Conservation (phyloP, 2,888 invertebrate species). For the Protonemura montana region DNA sequence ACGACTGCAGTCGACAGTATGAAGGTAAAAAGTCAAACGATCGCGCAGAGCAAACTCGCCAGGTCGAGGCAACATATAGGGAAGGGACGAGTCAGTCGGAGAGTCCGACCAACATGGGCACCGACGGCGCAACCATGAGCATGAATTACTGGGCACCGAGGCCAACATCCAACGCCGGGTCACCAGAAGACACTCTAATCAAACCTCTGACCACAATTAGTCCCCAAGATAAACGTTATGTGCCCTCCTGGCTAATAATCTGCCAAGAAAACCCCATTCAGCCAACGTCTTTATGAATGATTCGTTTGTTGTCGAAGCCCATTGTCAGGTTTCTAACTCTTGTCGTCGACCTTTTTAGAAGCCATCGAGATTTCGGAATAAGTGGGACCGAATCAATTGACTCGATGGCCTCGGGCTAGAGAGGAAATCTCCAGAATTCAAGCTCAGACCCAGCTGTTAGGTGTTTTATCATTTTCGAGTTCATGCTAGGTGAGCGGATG, state of each 20-base stretch:
- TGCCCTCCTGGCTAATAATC: neutral
- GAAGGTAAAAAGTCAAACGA: neutral
- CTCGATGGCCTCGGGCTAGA: neutral
- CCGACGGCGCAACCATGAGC: too few relatives aligned
- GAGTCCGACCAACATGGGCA: too few relatives aligned
- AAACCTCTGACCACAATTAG: neutral
- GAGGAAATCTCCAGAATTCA: neutral
- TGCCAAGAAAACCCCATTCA: neutral
- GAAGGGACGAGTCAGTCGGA: too few relatives aligned
- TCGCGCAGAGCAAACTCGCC: neutral
- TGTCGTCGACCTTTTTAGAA: constrained; percentile 5
- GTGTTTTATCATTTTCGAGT: neutral
- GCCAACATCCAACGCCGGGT: neutral
- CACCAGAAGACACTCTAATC: neutral
- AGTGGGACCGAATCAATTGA: neutral
- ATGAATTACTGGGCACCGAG: too few relatives aligned
- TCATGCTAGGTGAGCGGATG: neutral
- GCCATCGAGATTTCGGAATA: constrained; percentile 4
- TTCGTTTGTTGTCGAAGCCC: neutral
- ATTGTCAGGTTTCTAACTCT: neutral
- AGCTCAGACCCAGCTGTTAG: neutral
- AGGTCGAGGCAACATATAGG: too few relatives aligned
- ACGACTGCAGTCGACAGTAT: too few relatives aligned
- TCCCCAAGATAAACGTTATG: neutral
- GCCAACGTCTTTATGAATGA: neutral